Evolutionary conservation across 1,140 invertebrate species (phyloP).

Genomic region (Drosophila saltans): DNA sequence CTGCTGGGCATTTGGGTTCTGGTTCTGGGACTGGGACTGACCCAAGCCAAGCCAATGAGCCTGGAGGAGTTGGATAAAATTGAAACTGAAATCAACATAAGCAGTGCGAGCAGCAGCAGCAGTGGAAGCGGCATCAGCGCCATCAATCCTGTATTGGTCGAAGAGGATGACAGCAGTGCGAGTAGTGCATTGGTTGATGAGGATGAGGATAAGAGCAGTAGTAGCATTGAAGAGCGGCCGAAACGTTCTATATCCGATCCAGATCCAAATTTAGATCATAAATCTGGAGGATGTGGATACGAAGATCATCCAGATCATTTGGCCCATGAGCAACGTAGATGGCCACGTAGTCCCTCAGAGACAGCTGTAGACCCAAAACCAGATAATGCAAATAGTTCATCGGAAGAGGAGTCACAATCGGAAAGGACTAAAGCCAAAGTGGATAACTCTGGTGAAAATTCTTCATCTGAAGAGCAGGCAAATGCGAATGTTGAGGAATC

Average conservation of each 20-base stretch:
- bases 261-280: background rate
- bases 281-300: background rate
- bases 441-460: background rate
- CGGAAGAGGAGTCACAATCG: background rate
- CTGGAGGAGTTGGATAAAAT: background rate
- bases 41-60: background rate
- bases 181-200: no score
- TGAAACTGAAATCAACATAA: background rate
- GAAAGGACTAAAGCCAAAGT: background rate
- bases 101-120: background rate
- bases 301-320: background rate
- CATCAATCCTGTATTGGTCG: no score
- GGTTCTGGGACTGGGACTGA: background rate
- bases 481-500: no score
- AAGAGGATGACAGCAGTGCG: no score
- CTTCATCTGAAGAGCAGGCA: background rate
- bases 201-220: background rate
- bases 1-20: background rate
- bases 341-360: background rate
- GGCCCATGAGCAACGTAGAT: background rate
- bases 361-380: background rate
- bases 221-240: background rate
- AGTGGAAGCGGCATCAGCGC: background rate
- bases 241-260: conserved; percentile 4
- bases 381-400: background rate